phyloP scores from a whole-genome alignment of 2,888 invertebrate genomes.

The Meandrusa payeni region DNA sequence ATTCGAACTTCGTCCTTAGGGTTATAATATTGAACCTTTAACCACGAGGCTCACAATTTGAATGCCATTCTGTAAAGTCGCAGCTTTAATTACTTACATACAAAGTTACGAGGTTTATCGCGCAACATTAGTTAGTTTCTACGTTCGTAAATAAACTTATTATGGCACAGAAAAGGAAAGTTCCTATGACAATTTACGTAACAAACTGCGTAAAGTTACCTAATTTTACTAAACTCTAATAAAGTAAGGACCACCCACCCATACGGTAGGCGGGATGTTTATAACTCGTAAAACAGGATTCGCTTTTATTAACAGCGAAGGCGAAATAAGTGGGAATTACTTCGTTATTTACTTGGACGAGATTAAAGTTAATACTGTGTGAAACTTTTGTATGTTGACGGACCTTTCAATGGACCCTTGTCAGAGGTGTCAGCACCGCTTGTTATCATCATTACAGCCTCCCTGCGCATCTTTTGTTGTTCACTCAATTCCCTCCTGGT shows the following conservation, averaged over 20 bases:
- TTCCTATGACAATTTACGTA: constrained; percentile 19
- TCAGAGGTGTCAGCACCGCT: constrained; percentile 48
- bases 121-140: constrained; percentile 7
- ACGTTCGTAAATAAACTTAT: constrained; percentile 7
- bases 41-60: too few relatives aligned
- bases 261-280: constrained; percentile 22
- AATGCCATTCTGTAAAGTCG: too few relatives aligned
- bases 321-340: constrained; percentile 24
- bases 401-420: constrained; percentile 43
- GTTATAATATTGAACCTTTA: too few relatives aligned
- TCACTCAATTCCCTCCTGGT: constrained; percentile 29
- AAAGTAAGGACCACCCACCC: constrained; percentile 25
- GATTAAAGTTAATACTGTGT: constrained; percentile 12
- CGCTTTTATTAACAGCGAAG: constrained; percentile 24
- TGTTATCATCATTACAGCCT: constrained; percentile 62
- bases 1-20: too few relatives aligned
- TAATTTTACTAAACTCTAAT: constrained; percentile 26
- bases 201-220: constrained; percentile 19
- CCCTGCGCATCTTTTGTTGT: constrained; percentile 62
- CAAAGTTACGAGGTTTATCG: constrained; percentile 1
- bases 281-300: constrained; percentile 26
- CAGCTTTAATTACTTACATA: constrained; percentile 5
- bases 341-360: constrained; percentile 20
- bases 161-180: constrained; percentile 7
- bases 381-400: constrained; percentile 24